A percentile compares a stretch with the other conserved stretches of the same genome.
These are phyloP conservation scores for Rhinella marina DNA, from an alignment of 2,797 vertebrate genomes.

Conservation along the genomic window DNA sequence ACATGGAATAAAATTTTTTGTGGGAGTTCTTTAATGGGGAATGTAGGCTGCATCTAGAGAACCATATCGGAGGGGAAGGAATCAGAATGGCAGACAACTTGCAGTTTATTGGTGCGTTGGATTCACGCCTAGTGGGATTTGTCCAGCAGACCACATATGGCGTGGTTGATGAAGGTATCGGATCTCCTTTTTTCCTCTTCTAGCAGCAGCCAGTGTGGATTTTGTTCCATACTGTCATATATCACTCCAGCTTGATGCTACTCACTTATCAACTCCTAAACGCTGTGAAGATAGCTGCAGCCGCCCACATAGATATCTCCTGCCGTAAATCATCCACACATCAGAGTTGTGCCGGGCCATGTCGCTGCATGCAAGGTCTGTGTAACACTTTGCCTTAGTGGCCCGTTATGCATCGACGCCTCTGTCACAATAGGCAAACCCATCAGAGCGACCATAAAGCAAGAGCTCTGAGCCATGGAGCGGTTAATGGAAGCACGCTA, in stretches of 20 bases:
- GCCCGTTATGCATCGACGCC: neutral
- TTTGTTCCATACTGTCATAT: neutral
- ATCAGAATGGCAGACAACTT: no score
- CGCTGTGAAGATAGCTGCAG: neutral
- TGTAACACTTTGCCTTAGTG: conserved; percentile 4
- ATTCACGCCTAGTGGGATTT: no score
- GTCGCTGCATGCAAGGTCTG: neutral
- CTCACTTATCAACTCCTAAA: neutral
- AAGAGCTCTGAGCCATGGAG: conserved; percentile 21
- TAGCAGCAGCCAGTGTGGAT: neutral
- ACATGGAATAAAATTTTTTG: no score
- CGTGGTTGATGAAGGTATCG: neutral
- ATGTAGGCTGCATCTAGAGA: no score
- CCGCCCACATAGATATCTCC: neutral
- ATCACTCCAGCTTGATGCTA: neutral
- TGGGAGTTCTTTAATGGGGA: no score
- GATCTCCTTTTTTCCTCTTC: neutral
- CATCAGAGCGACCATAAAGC: conserved; percentile 33
- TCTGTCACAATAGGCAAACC: conserved; percentile 32
- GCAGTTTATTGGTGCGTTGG: no score
- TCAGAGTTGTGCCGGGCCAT: neutral
- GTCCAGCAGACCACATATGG: neutral
- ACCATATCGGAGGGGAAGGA: no score
- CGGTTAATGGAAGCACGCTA: conserved; percentile 21
- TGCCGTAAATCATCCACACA: neutral